Evolutionary conservation across 2,888 invertebrate species (phyloP).

Genomic region (Megaustenia siamemsis): DNA sequence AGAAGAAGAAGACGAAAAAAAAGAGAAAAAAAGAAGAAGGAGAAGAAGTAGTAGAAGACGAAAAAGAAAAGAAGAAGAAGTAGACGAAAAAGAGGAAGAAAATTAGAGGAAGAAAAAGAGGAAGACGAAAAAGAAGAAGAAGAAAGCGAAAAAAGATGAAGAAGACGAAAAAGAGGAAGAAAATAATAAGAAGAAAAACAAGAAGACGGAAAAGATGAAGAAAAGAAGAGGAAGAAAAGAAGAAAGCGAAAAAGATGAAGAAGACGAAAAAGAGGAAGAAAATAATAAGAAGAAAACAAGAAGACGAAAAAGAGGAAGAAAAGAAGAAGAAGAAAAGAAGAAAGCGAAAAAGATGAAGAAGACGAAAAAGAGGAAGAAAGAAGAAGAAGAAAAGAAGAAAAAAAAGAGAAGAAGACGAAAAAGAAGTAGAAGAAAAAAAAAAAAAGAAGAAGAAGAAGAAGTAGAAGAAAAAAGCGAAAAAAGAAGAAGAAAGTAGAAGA

Average conservation of each 20-base stretch:
- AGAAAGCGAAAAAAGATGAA: background rate
- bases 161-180: background rate
- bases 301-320: background rate
- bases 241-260: background rate
- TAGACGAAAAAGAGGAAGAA: background rate
- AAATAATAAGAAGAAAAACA: background rate
- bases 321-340: no score
- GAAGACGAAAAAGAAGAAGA: background rate
- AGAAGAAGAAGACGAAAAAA: background rate
- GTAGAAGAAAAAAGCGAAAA: no score
- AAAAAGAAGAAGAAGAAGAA: no score
- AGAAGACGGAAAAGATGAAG: background rate
- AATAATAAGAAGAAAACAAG: background rate
- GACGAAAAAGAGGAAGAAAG: background rate
- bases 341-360: no score
- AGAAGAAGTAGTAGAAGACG: background rate
- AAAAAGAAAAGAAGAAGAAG: background rate
- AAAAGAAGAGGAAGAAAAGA: background rate
- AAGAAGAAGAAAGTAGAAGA: background rate
- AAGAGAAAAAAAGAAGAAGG: background rate
- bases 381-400: background rate
- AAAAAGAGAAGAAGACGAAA: background rate
- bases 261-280: background rate
- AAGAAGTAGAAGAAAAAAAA: no score
- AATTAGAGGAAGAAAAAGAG: background rate